Conservation (phyloP, 2,888 invertebrate genomes). For the Lochmaea capreae region DNA sequence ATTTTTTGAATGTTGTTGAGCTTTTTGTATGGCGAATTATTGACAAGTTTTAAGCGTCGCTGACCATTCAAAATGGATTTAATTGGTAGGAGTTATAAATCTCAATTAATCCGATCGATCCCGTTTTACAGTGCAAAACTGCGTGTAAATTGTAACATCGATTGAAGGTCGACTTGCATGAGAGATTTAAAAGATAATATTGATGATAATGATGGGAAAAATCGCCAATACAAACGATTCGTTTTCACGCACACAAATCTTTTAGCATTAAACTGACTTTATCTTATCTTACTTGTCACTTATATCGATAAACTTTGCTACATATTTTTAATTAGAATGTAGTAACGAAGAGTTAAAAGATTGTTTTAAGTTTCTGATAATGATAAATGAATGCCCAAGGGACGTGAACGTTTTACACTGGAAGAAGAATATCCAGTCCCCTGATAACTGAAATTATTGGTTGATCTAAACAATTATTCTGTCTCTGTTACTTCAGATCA, state of each 20-base stretch:
- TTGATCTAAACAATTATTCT: neutral
- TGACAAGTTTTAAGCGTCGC: neutral
- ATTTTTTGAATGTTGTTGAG: neutral
- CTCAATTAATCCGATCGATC: constrained; percentile 18
- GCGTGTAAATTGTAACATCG: constrained; percentile 28
- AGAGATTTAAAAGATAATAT: constrained; percentile 35
- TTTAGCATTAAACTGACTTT: constrained; percentile 29
- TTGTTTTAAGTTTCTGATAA: neutral
- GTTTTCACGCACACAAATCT: constrained; percentile 29
- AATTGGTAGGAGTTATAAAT: constrained; percentile 9
- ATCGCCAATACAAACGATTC: constrained; percentile 27
- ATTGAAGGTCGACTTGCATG: constrained; percentile 28
- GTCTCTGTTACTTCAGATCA: too few species aligned
- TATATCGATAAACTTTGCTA: constrained; percentile 29
- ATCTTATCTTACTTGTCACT: constrained; percentile 32
- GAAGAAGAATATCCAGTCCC: neutral
- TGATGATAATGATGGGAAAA: constrained; percentile 23
- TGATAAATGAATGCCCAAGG: neutral
- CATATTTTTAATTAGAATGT: constrained; percentile 31
- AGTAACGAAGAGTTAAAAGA: constrained; percentile 5
- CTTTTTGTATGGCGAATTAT: neutral
- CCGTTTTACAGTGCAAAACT: constrained; percentile 15
- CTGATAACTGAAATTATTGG: neutral
- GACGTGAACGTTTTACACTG: neutral
- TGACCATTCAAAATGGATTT: neutral